phyloP scores from a whole-genome alignment of 2,113 vertebrate genomes.

The Anser brachyrhynchus region DNA sequence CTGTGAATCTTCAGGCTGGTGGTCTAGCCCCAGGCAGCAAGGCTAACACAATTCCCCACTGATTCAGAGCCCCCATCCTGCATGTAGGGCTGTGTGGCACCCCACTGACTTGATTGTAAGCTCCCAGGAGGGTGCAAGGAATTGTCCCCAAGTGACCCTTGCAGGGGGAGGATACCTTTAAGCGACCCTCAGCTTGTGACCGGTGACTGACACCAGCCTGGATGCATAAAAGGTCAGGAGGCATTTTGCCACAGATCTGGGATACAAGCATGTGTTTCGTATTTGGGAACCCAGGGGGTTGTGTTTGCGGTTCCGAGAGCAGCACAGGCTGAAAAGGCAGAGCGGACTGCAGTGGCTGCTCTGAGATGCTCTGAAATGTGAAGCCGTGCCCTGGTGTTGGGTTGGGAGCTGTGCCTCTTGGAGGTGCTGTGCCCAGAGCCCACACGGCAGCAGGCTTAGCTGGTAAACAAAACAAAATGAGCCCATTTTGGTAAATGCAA shows the following conservation, averaged over 20 bases:
- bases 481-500: not conserved
- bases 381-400: not conserved
- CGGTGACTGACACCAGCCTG: not conserved
- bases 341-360: not conserved
- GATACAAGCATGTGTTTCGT: not conserved
- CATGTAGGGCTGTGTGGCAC: not conserved
- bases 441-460: not conserved
- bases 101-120: not conserved
- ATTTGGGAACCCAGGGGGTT: not conserved
- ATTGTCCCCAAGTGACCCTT: not conserved
- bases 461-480: not conserved
- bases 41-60: not conserved
- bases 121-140: not conserved
- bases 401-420: not conserved
- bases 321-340: not conserved
- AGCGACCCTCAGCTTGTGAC: not conserved
- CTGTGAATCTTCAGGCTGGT: not conserved
- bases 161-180: not conserved
- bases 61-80: not conserved
- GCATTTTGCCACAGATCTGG: not conserved
- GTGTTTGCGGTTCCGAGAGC: conserved; percentile 28
- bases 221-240: not conserved
- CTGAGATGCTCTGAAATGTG: not conserved
- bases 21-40: not conserved
- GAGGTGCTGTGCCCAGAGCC: not conserved